Evolutionary conservation across 2,888 invertebrate genomes (phyloP).

Genomic region (Ectemnius cavifrons): DNA sequence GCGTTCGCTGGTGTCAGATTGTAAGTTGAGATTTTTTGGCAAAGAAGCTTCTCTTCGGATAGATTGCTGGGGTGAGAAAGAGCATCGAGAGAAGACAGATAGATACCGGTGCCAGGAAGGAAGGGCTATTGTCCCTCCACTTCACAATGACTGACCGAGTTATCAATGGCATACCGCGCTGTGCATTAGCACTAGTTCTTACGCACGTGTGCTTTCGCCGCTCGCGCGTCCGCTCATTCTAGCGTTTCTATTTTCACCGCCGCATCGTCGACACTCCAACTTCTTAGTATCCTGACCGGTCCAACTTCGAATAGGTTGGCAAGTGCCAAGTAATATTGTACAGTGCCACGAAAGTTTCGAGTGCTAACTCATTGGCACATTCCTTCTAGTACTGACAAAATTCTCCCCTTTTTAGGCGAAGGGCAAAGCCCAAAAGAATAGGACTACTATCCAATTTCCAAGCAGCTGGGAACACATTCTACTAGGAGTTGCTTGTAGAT

Average conservation of each 20-base stretch:
- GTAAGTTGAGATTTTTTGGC: not conserved
- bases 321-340: constrained; percentile 15
- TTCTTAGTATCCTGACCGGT: constrained; percentile 34
- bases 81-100: constrained; percentile 10
- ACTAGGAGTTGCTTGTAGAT: no score
- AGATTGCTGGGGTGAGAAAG: not conserved
- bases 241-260: constrained; percentile 55
- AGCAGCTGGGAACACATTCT: no score
- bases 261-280: constrained; percentile 1
- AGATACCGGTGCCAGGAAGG: constrained; percentile 27
- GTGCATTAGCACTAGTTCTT: constrained; percentile 51
- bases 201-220: constrained; percentile 38
- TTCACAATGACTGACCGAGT: constrained; percentile 33
- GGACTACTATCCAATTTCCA: no score
- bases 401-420: no score
- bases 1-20: not conserved
- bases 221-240: constrained; percentile 8
- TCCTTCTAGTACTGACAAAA: no score
- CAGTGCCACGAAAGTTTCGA: no score
- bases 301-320: constrained; percentile 44
- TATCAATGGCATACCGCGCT: constrained; percentile 67
- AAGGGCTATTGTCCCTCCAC: constrained; percentile 14
- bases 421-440: no score
- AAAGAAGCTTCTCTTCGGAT: not conserved
- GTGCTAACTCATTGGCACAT: no score